These are phyloP conservation scores for Gymnothorax javanicus DNA, from an alignment of 2,797 vertebrate species.

Conservation along the genomic window DNA sequence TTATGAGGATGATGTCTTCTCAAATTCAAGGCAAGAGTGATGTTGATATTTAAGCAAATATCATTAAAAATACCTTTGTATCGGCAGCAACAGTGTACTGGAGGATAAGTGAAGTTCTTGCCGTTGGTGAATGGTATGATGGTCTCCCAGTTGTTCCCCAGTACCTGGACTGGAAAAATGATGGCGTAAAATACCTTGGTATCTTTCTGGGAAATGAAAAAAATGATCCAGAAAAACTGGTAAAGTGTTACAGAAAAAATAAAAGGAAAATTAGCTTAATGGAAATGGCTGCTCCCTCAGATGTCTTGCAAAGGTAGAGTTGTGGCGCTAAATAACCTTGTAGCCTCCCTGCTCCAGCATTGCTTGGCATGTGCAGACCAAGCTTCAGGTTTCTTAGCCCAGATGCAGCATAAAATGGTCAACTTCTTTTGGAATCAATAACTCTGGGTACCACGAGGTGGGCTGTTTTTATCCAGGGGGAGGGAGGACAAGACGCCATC, in stretches of 20 bases:
- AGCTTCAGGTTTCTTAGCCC: neutral
- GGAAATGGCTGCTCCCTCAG: conserved; percentile 7
- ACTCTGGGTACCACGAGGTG: conserved; percentile 22
- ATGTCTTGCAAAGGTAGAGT: conserved; percentile 25
- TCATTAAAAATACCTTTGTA: neutral
- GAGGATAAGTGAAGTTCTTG: conserved; percentile 25
- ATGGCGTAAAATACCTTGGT: conserved; percentile 23
- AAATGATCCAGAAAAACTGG: conserved; percentile 11
- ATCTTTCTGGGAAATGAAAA: conserved; percentile 13
- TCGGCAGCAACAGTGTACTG: conserved; percentile 14
- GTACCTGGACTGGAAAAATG: conserved; percentile 6
- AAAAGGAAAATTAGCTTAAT: neutral
- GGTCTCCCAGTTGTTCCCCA: neutral
- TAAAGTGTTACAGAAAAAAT: neutral
- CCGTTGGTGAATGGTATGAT: conserved; percentile 5
- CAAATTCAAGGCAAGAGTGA: neutral
- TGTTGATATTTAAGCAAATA: neutral
- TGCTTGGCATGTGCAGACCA: conserved; percentile 13
- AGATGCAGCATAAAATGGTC: neutral
- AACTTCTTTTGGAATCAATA: conserved; percentile 22
- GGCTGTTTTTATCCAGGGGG: neutral
- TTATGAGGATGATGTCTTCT: neutral
- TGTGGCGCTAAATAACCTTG: conserved; percentile 32
- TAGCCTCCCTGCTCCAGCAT: conserved; percentile 29
- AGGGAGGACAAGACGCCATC: conserved; percentile 14